Base-by-base conservation (phyloP, 1,140 invertebrate species). In the Tigriopus japonicus region DNA sequence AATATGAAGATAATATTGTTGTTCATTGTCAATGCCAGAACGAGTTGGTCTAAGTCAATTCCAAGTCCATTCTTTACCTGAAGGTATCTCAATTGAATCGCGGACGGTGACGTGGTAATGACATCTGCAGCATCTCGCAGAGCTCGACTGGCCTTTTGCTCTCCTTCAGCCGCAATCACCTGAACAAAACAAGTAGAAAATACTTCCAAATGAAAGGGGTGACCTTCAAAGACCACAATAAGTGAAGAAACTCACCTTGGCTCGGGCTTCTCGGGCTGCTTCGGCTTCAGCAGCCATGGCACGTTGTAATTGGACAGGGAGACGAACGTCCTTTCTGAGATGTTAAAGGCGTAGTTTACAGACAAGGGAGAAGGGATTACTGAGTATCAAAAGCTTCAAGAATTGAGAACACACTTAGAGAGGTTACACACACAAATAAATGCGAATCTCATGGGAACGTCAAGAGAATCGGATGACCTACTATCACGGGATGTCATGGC, bases 241-340 rank as follows among this genome's bases (percentile, higher is more conserved):
- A 49, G 45, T 15, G 45, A 21, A 49, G 45, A 15, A 6, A 3
- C 42, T 60, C n/a, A 60, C 58, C 58, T 60, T 60, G n/a, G 58
- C 76, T 54, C 75, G 65, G 35, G 77, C 77, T 67, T 78, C 77
- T 56, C 77, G 66, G 1, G 72, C 67, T 6, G 75, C 76, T 62
- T 77, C 75, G 41, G 76, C 77, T 67, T 77, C 76, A 12, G 75
- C 76, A 12, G 76, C 76, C 77, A 77, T 77, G 21, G 72, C 72
- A 59, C 77, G 67, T 67, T 80, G 77, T 35, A 80, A 64, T 65
- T 76, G 73, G 9, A 75, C 71, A 3, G 79, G 78, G 19, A 80
- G 68, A 24, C 78, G 68, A 15, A 80, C 79, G 65, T 81, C 79
- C 68, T 80, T 81, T 21, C 78, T 80, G 68, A 35, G 28, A 35